Evolutionary conservation across 2,113 vertebrate genomes (phyloP), one percentile per base, ranked within the genome.

Genomic region (Ophthalmolycus amberensis): DNA sequence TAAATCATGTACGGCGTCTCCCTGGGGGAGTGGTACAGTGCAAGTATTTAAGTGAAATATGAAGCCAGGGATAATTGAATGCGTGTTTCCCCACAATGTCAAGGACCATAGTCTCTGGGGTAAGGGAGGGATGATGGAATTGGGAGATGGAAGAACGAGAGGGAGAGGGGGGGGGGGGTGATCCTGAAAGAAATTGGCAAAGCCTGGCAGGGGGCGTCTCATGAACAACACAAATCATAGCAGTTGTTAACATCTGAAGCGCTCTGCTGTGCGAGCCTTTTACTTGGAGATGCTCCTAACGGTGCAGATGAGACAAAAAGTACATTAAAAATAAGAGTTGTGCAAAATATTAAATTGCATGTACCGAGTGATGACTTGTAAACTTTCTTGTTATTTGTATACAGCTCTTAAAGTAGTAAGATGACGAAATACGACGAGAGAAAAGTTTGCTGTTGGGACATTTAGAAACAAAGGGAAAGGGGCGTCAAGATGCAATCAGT

Each of bases 11-110:
- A 91, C 72, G 78, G 85, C 40, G 29, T 80, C 71, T 89, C 86
- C 78, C 88, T 46, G 42, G 78, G 32, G 79, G 89, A 83, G 64
- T 37, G 50, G 77, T 75, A 82, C 60, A 85, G 79, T 87, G 80
- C 59, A 63, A 85, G 84, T 87, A 65, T 85, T 93, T 88, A 88
- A 91, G 83, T 88, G 86, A 92, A 94, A 92, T 87, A 91, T 82
- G 85, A 86, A 75, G 79, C 85, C 82, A 87, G 85, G 66, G 88
- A 89, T 91, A 89, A 93, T 89, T 93, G 77, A 87, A 87, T 85
- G 66, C 12, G 73, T 83, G 82, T 89, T 79, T 82, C 79, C 83
- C 44, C 83, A 1, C 44, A 66, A 78, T 91, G 89, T 89, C 84
- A 80, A 77, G 73, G 77, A 76, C 66, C 81, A 80, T 42, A 64